phyloP scores from a whole-genome alignment of 2,113 vertebrate species.

The Parus major region DNA sequence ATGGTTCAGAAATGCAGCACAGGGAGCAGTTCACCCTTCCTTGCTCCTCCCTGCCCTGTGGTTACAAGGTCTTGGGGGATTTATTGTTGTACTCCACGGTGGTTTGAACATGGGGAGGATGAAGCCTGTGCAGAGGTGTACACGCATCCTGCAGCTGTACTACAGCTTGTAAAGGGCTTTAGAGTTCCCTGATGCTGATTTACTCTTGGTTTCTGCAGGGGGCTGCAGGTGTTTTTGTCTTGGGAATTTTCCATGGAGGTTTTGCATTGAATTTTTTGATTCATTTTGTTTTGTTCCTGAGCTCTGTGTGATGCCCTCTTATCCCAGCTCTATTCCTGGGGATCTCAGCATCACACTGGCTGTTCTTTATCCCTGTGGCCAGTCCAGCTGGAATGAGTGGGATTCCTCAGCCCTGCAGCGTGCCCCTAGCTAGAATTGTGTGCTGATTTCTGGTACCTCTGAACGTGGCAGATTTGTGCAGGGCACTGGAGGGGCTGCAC shows the following conservation, averaged over 20 bases:
- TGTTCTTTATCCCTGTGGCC: not conserved
- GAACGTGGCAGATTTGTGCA: not conserved
- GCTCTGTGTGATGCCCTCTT: not conserved
- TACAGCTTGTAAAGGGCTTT: not conserved
- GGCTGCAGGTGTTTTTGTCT: not conserved
- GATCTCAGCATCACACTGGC: not conserved
- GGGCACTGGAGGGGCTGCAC: not conserved
- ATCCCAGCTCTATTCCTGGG: not conserved
- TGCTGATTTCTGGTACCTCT: not conserved
- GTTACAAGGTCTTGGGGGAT: not conserved
- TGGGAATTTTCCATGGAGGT: not conserved
- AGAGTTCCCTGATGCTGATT: not conserved
- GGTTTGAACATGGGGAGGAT: not conserved
- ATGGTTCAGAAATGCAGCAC: not conserved
- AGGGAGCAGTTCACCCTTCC: not conserved
- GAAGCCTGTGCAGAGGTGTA: not conserved
- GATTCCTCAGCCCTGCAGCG: not conserved
- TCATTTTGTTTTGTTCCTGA: not conserved
- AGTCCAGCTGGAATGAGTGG: not conserved
- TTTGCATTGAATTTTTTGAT: not conserved
- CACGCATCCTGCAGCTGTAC: fast-evolving
- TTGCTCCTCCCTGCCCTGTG: not conserved
- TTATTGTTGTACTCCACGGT: not conserved
- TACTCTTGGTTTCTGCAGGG: not conserved
- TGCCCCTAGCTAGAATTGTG: not conserved